A percentile compares a stretch with the other conserved stretches of the same genome.
phyloP scores from a whole-genome alignment of 2,888 invertebrate genomes.

The Plutella xylostella region DNA sequence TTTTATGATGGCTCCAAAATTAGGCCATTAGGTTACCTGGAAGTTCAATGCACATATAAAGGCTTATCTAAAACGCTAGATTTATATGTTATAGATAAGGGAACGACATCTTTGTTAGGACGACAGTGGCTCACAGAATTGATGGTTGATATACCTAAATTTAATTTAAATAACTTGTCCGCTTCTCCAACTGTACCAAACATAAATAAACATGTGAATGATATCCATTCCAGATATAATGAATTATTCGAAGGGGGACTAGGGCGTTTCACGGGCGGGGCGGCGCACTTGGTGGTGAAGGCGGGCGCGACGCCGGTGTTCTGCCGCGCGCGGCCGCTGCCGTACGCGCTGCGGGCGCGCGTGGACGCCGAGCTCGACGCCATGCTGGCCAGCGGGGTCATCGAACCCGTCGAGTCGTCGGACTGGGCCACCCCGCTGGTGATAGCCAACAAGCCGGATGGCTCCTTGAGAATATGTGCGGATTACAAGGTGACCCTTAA shows the following conservation, averaged over 20 bases:
- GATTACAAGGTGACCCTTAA: constrained; percentile 2
- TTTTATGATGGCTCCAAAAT: neutral
- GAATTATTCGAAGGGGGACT: too few relatives aligned
- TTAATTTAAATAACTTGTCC: neutral
- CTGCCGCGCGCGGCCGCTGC: too few relatives aligned
- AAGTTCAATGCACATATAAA: neutral
- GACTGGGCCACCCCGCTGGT: constrained; percentile 3
- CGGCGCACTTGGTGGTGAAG: too few relatives aligned
- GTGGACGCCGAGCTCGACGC: neutral
- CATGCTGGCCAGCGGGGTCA: neutral
- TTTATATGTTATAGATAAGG: neutral
- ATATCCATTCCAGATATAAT: neutral
- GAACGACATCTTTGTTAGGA: neutral
- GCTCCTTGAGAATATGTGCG: neutral
- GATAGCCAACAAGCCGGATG: neutral
- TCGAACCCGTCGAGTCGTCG: neutral
- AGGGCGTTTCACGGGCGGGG: too few relatives aligned
- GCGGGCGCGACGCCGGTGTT: too few relatives aligned
- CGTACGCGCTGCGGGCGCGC: neutral
- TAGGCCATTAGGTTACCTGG: neutral
- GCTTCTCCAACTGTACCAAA: neutral
- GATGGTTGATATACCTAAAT: neutral
- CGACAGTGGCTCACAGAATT: neutral
- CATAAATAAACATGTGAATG: neutral
- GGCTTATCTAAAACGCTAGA: neutral